phyloP scores from a whole-genome alignment of 1,140 invertebrate genomes.

The Brachionus sp. region DNA sequence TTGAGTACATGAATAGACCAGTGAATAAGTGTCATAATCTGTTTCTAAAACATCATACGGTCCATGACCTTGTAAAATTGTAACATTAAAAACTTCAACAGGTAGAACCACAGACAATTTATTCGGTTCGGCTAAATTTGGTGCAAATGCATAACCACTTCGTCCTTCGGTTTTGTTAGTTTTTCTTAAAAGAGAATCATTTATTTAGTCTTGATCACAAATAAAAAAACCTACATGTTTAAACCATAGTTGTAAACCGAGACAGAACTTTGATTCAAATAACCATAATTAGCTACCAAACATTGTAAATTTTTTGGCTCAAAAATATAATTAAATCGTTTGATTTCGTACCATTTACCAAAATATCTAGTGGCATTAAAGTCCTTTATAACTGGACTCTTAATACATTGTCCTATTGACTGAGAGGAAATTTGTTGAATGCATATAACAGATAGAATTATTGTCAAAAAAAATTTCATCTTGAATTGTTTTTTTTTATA shows the following conservation, averaged over 20 bases:
- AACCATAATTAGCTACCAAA: neutral
- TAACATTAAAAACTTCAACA: neutral
- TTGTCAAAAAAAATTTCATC: neutral
- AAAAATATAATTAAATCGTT: slow-evolving; percentile 32
- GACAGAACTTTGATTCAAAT: neutral
- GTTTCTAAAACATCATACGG: slow-evolving; percentile 10
- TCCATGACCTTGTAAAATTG: neutral
- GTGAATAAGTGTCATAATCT: slow-evolving; percentile 2
- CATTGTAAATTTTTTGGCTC: neutral
- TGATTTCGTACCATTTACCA: slow-evolving; percentile 33
- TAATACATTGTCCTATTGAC: neutral
- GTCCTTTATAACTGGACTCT: neutral
- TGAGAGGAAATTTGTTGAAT: neutral
- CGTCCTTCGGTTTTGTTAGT: neutral
- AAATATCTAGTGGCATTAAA: neutral
- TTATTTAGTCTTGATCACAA: too few relatives aligned
- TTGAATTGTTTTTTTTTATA: neutral
- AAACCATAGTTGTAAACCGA: neutral
- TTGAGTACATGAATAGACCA: slow-evolving; percentile 27
- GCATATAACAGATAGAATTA: neutral
- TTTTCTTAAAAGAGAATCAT: neutral
- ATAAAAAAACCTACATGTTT: neutral
- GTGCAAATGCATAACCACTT: neutral
- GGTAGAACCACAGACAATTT: slow-evolving; percentile 7
- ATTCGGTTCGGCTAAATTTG: slow-evolving; percentile 10